Conservation (phyloP, 2,797 vertebrate species). For the Bucorvus abyssinicus region DNA sequence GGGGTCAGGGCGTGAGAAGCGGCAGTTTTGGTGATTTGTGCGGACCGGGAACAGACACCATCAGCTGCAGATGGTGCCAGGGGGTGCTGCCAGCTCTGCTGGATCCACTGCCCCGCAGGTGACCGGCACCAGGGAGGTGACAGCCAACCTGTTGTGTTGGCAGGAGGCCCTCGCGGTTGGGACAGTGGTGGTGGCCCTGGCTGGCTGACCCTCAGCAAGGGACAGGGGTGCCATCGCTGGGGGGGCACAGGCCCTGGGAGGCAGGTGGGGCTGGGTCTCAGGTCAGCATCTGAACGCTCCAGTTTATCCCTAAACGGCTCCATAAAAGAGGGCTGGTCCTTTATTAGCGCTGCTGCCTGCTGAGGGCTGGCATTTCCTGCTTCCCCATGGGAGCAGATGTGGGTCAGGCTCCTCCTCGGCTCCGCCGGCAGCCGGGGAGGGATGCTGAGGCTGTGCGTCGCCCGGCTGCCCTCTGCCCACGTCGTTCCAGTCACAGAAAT, state of each 20-base stretch:
- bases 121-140: fast-evolving
- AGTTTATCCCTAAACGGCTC: background rate
- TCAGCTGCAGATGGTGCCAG: fast-evolving
- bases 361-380: background rate
- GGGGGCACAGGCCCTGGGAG: background rate
- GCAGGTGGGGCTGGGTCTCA: background rate
- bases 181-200: fast-evolving
- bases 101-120: background rate
- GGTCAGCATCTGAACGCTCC: fast-evolving
- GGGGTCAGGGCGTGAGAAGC: background rate
- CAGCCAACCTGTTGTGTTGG: background rate
- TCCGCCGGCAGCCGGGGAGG: background rate
- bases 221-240: no score
- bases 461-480: background rate
- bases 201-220: background rate
- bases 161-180: background rate
- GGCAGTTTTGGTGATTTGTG: background rate
- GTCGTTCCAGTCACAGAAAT: background rate
- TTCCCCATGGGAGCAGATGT: background rate
- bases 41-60: fast-evolving
- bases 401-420: background rate
- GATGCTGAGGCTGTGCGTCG: background rate
- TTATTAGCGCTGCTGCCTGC: background rate
- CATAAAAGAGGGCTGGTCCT: background rate
- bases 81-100: background rate